A percentile compares a stretch with the other conserved stretches of the same genome.
Evolutionary conservation across 1,140 invertebrate genomes (phyloP).

Genomic region (Luehdorfia chinensis): DNA sequence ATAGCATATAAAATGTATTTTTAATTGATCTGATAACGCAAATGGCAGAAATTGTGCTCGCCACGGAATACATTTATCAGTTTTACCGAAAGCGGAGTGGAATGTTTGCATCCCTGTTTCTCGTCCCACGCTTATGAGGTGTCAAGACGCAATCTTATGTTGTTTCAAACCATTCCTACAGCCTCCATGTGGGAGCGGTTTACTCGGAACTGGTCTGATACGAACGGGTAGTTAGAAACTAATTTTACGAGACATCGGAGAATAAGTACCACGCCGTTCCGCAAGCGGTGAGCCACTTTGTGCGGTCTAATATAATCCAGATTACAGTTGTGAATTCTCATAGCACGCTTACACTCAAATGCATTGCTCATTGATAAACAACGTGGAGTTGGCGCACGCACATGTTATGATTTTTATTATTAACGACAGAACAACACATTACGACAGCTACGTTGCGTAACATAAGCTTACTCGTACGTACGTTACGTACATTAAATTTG

Average conservation of each 20-base stretch:
- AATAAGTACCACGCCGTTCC: too few species aligned
- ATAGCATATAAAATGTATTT: slow-evolving; percentile 15
- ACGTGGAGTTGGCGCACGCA: background rate
- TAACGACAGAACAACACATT: too few species aligned
- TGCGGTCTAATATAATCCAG: slow-evolving; percentile 12
- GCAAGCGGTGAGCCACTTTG: too few species aligned
- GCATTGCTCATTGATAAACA: slow-evolving; percentile 18
- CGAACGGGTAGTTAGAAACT: slow-evolving; percentile 56
- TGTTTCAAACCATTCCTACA: slow-evolving; percentile 44
- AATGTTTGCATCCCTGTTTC: slow-evolving; percentile 37
- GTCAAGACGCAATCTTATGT: slow-evolving; percentile 50
- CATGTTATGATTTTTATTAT: too few species aligned
- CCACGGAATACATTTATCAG: slow-evolving; percentile 10
- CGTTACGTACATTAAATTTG: too few species aligned
- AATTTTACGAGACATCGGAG: slow-evolving; percentile 66
- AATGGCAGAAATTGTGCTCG: slow-evolving; percentile 17
- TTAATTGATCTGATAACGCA: slow-evolving; percentile 30
- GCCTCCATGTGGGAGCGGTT: slow-evolving; percentile 42
- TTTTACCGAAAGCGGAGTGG: slow-evolving; percentile 23
- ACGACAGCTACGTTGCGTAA: too few species aligned
- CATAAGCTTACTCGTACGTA: too few species aligned
- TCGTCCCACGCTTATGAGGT: slow-evolving; percentile 49
- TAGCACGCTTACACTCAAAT: background rate
- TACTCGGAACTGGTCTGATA: slow-evolving; percentile 53
- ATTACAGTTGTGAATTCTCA: slow-evolving; percentile 10